Base-by-base conservation (phyloP, 2,888 invertebrate genomes). In the Tortrix viridana region DNA sequence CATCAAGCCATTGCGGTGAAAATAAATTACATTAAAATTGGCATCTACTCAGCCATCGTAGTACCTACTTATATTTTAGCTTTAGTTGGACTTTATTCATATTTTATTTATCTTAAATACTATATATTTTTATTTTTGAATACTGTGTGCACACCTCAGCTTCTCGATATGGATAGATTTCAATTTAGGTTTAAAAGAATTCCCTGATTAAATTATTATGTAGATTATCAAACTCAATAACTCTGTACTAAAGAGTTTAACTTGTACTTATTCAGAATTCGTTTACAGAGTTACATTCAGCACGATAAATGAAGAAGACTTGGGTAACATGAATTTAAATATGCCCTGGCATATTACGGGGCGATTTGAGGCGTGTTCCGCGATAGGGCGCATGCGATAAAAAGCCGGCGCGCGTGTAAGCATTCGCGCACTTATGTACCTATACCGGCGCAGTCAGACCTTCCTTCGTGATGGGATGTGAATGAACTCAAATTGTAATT, bases 361-460 rank as follows among this genome's bases (percentile, higher is more conserved):
- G 68, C 73, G 72, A 73, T 73, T 73, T 72, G 73, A 67, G 65
- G 66, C 67, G 67, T 67, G 72, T 70, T 67, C 62, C 48, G 54
- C 68, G 71, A 69, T 67, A 70, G 70, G 66, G 64, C 64, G 65
- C 67, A 68, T 57, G 70, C 68, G 71, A 69, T 71, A 73, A 53
- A 72, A 68, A 66, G 14, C 54, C 56, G 41, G 44, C 55, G 60
- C 57, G 43, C 67, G 59, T 50, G 58, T 58, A 64, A 68, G 70
- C 67, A 70, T 70, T 67, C 65, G 46, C 67, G 55, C 63, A 64
- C 60, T 67, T 59, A 56, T 65, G 55, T 61, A 64, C 60, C 66
- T 59, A 56, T 65, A 59, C 61, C 43, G 60, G 20, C 58, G 67
- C 62, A 60, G 52, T 46, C 61, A 60, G 48, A 60, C 60, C 66